Base-by-base conservation (phyloP, 1,140 invertebrate genomes). In the Atta colombica region DNA sequence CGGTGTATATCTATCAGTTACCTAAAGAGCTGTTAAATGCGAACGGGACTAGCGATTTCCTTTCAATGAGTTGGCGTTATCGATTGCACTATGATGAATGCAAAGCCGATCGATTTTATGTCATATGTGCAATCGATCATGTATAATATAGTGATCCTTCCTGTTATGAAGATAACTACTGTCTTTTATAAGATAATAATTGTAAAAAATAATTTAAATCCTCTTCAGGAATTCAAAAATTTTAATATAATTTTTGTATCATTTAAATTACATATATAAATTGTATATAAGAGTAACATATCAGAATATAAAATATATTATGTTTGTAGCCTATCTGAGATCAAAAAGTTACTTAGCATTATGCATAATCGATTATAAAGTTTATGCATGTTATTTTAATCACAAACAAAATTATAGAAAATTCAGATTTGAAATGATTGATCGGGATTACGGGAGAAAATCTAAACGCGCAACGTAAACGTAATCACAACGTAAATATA, bases 71-170 rank as follows among this genome's bases (percentile, higher is more conserved):
- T 75, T 35, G 69, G 58, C 39, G n/a, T 74, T 49, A 60, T 72
- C 51, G 35, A 14, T 74, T 18, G 12, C 28, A 21, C 72, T 61
- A 25, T 31, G 55, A 74, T 66, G 21, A 84, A 75, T 75, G 80
- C 45, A 75, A 84, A 84, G 63, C 58, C 39, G 69, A 74, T 61
- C 18, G 16, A 74, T 61, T 69, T 74, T 74, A 49, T 61, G 55
- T 84, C 69, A 25, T 45, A 18, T 25, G 14, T 39, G 55, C 39
- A 14, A 45, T 71, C 51, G 66, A 81, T 58, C 49, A 71, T 45
- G 8, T 45, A 45, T 45, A 28, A 31, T 31, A n/a, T 25, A 71
- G 45, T 45, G 39, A 71, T 81, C 51, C 35, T 81, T 71, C 5
- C 53, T 66, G 77, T 49, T 65, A 81, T 14, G 16, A 39, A 69